Conservation (phyloP, 2,888 invertebrate genomes). For the Pollenia labialis region DNA sequence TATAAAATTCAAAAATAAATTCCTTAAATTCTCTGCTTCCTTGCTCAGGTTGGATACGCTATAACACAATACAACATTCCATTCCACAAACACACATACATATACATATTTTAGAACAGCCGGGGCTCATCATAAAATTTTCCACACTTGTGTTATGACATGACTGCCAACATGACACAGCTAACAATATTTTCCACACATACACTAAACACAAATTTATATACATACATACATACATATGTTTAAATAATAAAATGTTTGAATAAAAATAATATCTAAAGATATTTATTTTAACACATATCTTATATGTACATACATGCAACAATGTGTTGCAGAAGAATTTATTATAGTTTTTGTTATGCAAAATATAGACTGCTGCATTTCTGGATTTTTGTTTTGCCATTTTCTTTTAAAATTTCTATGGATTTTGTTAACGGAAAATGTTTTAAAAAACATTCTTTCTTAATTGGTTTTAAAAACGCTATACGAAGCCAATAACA, state of each 20-base stretch:
- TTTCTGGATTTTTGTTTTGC: neutral
- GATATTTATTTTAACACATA: constrained; percentile 21
- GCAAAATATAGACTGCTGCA: neutral
- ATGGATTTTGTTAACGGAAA: constrained; percentile 13
- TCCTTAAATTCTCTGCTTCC: constrained; percentile 34
- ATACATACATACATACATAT: no score
- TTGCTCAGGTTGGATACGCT: neutral
- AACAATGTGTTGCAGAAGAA: constrained; percentile 31
- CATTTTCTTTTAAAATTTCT: neutral
- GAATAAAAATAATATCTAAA: neutral
- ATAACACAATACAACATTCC: constrained; percentile 11
- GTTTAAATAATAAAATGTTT: neutral
- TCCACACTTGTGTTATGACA: constrained; percentile 57
- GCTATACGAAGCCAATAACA: neutral
- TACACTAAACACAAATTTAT: neutral
- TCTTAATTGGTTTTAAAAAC: constrained; percentile 24
- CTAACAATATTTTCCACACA: constrained; percentile 22
- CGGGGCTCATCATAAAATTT: constrained; percentile 48
- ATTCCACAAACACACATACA: neutral
- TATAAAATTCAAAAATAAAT: neutral
- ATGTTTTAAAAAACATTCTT: constrained; percentile 24
- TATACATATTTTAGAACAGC: constrained; percentile 28
- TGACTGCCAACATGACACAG: constrained; percentile 53
- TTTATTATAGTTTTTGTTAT: constrained; percentile 19
- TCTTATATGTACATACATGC: constrained; percentile 9